Base-by-base conservation (phyloP, 2,113 vertebrate genomes). In the Dasyprocta punctata region DNA sequence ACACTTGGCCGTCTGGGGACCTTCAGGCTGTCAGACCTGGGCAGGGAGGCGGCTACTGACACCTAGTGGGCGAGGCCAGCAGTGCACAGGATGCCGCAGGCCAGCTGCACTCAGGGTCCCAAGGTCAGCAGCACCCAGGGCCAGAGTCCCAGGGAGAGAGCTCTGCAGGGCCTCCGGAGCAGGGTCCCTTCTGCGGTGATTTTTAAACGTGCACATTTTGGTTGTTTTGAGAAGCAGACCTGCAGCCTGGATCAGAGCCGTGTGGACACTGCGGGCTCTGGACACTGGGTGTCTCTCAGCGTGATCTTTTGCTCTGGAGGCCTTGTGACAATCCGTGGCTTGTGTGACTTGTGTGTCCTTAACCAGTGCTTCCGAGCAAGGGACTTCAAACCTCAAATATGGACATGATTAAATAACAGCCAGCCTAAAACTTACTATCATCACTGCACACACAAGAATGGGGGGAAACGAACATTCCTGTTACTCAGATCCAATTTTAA, bases 21-120 rank as follows among this genome's bases (percentile, higher is more conserved):
- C 36, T 41, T 19, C 4, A 1, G 63, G 63, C 6, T 0, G 65
- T n/a, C 71, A 17, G 36, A 60, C 28, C 36, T 28, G 75, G 47
- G 87, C 36, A 65, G 36, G 2, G 83, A 80, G 86, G 60, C 41
- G 9, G 67, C 89, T 73, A 2, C 82, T 86, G 95, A 49, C 92
- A 47, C 41, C 95, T 96, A 63, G 92, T 77, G 96, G 92, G 3
- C 56, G 30, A 90, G 69, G 13, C 38, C n/a, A 8, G 22, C 30
- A 58, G 30, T 47, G 61, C 60, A 58, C 22, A 67, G 60, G 38
- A n/a, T 19, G 58, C 47, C 5, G 0, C 22, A 20, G 8, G 1
- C 17, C 7, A 5, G 19, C 80, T 0, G 3, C 12, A 1, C 85
- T 30, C 36, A 58, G 20, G 9, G 14, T 33, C 58, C 61, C 44